Evolutionary conservation across 2,888 invertebrate species (phyloP).

Genomic region (Tachina grossa): DNA sequence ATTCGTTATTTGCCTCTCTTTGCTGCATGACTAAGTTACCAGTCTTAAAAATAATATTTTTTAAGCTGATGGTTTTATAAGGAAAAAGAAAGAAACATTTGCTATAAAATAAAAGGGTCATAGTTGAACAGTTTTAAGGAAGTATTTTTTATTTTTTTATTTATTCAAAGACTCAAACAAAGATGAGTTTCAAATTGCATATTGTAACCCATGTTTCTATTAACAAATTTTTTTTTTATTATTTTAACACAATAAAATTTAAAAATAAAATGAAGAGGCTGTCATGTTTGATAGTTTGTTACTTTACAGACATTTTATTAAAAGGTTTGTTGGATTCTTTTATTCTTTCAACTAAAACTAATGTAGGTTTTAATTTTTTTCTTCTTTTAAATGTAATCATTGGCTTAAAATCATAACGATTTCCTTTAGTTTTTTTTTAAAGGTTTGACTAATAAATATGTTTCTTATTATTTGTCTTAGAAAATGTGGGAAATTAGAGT

Average conservation of each 20-base stretch:
- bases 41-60: background rate
- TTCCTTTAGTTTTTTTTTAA: constrained; percentile 20
- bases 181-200: constrained; percentile 66
- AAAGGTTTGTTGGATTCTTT: constrained; percentile 15
- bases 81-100: constrained; percentile 4
- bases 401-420: constrained; percentile 62
- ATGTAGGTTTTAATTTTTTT: constrained; percentile 20
- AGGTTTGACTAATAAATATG: constrained; percentile 50
- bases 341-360: background rate
- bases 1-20: background rate
- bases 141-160: constrained; percentile 47
- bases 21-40: background rate
- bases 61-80: constrained; percentile 4
- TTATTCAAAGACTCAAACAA: constrained; percentile 41
- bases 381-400: constrained; percentile 40
- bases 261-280: constrained; percentile 52
- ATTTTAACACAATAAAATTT: constrained; percentile 38
- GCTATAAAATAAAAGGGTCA: constrained; percentile 61
- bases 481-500: constrained; percentile 70
- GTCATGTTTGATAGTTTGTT: constrained; percentile 64
- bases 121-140: constrained; percentile 70
- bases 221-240: background rate
- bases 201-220: constrained; percentile 61
- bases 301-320: constrained; percentile 28
- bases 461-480: constrained; percentile 26